These are phyloP conservation scores for Sminthurinus signatus DNA, from an alignment of 1,140 invertebrate genomes.

Conservation along the genomic window DNA sequence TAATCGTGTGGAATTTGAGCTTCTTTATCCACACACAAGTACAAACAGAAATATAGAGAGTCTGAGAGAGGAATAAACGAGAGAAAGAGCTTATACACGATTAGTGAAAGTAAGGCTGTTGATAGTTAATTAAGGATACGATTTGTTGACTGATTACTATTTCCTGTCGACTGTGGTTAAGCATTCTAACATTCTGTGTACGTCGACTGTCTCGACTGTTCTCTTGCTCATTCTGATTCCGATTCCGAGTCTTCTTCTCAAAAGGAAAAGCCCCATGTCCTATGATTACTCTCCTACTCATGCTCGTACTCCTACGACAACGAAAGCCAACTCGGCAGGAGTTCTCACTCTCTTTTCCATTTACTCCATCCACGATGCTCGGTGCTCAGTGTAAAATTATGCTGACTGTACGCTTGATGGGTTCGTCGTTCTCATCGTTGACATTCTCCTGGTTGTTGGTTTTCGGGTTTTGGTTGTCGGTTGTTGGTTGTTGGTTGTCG, in stretches of 20 bases:
- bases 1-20: conserved; percentile 1
- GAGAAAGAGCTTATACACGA: background rate
- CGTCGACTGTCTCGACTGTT: background rate
- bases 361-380: no score
- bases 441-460: no score
- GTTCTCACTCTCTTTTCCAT: no score
- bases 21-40: background rate
- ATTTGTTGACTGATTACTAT: conserved; percentile 23
- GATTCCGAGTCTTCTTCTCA: no score
- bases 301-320: no score
- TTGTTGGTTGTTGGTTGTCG: background rate
- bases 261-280: no score
- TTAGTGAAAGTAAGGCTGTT: background rate
- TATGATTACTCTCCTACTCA: no score
- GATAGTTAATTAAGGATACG: conserved; percentile 19
- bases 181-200: background rate
- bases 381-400: no score
- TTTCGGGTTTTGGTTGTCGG: no score
- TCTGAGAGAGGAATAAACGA: background rate
- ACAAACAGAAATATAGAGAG: conserved; percentile 1
- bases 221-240: background rate
- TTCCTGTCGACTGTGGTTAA: conserved; percentile 17
- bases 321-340: no score
- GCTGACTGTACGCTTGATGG: no score
- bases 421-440: no score